Base-by-base conservation (phyloP, 2,888 invertebrate genomes). In the Lissonota sp. region DNA sequence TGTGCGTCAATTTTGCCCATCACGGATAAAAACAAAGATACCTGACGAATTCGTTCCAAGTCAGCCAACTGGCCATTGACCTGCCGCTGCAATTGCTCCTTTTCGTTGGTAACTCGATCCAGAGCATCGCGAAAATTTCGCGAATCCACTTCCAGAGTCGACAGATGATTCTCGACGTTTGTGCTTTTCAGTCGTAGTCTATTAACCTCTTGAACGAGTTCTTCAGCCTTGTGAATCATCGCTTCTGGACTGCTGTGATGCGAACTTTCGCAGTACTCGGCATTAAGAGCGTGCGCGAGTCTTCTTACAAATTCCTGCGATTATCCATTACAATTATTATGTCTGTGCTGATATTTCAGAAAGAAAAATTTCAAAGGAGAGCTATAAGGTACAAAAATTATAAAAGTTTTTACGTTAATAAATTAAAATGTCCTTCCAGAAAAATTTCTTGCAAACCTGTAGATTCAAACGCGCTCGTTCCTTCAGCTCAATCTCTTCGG, bases 81-180 rank as follows among this genome's bases (percentile, higher is more conserved):
- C 91, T 97, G 97, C 51, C 96, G 93, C 86, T 96, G 96, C 37
- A 97, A 92, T 79, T 96, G 95, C 84, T 97, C 97, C 87, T 96
- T 96, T 85, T 97, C 97, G 4, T 93, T 91, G 80, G 94, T 93
- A 0, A 94, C 93, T 86, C 96, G 93, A 83, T 96, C 96, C 72
- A 96, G 91, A 26, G 95, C 94, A 85, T 96, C 96, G 84, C 95
- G 93, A 85, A 95, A 95, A 84, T 94, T 95, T 84, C 95, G 93
- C 39, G 95, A 93, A 84, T 96, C 96, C 84, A 95, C 93, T 91
- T 96, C 96, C 0, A 95, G 93, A 0, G 94, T 93, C 53, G 91
- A 90, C 58, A 94, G 85, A n/a, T 93, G 89, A n/a, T 92, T 84
- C 92, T 94, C 88, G 91, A 93, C 81, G 91, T 93, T 82, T 90